Conservation (phyloP, 2,113 vertebrate species). For the Symphodus melops region DNA sequence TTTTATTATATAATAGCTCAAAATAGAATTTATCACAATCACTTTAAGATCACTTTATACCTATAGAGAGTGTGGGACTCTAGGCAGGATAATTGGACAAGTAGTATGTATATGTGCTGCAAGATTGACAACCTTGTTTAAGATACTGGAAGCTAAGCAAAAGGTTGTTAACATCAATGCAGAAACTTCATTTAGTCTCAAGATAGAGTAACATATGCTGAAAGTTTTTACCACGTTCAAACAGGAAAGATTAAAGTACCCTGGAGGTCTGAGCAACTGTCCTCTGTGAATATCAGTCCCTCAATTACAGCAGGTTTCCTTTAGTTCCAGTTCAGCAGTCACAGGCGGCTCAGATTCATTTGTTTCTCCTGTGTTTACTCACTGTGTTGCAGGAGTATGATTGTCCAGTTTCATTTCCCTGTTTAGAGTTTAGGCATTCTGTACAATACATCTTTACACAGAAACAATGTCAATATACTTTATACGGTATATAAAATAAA, state of each 20-base stretch:
- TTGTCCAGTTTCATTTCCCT: constrained; percentile 70
- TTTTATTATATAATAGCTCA: constrained; percentile 69
- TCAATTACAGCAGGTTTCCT: constrained; percentile 31
- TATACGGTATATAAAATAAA: constrained; percentile 84
- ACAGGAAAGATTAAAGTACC: constrained; percentile 54
- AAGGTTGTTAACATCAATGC: constrained; percentile 63
- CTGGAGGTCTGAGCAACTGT: constrained; percentile 42
- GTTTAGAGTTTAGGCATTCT: constrained; percentile 60
- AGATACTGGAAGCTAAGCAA: constrained; percentile 65
- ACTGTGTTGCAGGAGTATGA: constrained; percentile 48
- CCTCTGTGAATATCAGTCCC: constrained; percentile 34
- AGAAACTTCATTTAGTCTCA: constrained; percentile 43
- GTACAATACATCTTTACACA: constrained; percentile 76
- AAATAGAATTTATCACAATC: constrained; percentile 75
- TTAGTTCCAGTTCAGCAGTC: constrained; percentile 51
- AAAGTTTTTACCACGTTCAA: constrained; percentile 48
- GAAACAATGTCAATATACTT: constrained; percentile 77
- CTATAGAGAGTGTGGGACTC: constrained; percentile 50
- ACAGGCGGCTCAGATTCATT: constrained; percentile 34
- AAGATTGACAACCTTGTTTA: constrained; percentile 40
- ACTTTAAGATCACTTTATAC: constrained; percentile 65
- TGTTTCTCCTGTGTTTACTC: constrained; percentile 35
- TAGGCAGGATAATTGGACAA: constrained; percentile 36
- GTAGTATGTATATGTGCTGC: constrained; percentile 47
- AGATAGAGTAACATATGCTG: constrained; percentile 37